Evolutionary conservation across 2,888 invertebrate genomes (phyloP).

Genomic region (Apotomis betuletana): DNA sequence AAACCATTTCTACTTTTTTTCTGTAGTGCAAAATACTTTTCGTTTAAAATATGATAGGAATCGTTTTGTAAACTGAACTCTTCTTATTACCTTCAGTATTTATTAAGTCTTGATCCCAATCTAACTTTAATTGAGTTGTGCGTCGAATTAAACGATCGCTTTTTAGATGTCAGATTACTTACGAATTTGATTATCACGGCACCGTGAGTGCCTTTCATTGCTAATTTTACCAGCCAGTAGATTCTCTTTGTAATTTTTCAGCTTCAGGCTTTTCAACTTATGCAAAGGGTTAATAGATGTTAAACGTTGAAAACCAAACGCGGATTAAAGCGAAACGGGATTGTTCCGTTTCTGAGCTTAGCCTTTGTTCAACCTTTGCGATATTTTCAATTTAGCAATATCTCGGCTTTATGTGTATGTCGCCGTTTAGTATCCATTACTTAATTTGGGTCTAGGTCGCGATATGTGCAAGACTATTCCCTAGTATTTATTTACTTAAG

Average conservation of each 20-base stretch:
- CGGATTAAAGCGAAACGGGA: neutral
- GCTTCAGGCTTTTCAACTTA: constrained; percentile 3
- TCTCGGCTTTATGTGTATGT: too few relatives aligned
- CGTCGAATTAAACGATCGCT: constrained; percentile 24
- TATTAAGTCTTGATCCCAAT: constrained; percentile 2
- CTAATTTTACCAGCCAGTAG: neutral
- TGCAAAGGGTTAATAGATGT: constrained; percentile 16
- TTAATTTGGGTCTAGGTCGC: too few relatives aligned
- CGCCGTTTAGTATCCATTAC: too few relatives aligned
- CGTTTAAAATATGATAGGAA: neutral
- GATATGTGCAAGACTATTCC: too few relatives aligned
- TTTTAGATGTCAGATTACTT: constrained; percentile 25
- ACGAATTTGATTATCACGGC: constrained; percentile 6
- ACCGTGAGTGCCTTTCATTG: constrained; percentile 13
- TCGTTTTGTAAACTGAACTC: constrained; percentile 8
- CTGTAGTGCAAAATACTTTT: neutral
- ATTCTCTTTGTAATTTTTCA: constrained; percentile 4
- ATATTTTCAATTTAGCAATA: too few relatives aligned
- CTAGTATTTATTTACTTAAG: too few relatives aligned
- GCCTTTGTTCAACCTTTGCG: too few relatives aligned
- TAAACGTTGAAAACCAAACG: constrained; percentile 15
- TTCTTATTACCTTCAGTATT: constrained; percentile 8
- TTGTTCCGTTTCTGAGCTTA: too few relatives aligned
- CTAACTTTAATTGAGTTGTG: constrained; percentile 29
- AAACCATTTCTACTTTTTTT: too few relatives aligned